Percentiles rank a stretch among this genome's conserved stretches.
Evolutionary conservation across 2,113 vertebrate genomes (phyloP).

Genomic region (Peucedramus taeniatus): DNA sequence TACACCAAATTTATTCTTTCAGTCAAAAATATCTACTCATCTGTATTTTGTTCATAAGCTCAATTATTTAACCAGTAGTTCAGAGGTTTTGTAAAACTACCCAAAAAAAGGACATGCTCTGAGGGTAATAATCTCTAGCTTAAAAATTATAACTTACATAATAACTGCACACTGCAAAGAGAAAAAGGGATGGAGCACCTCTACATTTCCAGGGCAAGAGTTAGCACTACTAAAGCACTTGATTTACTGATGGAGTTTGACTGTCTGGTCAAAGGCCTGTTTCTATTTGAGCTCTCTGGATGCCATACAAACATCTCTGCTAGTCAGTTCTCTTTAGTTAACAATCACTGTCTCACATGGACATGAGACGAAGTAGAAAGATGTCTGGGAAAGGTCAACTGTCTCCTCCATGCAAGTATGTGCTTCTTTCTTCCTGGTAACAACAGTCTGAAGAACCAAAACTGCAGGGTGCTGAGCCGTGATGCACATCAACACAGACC

Average conservation of each 20-base stretch:
- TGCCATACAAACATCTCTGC: background rate
- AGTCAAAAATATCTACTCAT: background rate
- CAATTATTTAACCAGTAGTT: background rate
- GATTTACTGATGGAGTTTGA: background rate
- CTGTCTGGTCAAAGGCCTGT: background rate
- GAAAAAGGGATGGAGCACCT: background rate
- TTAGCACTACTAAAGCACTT: background rate
- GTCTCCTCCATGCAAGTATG: background rate
- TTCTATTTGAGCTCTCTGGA: background rate
- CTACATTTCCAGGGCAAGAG: background rate
- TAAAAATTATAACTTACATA: background rate
- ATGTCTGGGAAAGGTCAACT: background rate
- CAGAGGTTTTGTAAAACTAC: background rate
- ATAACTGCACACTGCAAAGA: background rate
- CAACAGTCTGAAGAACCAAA: background rate
- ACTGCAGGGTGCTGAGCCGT: background rate
- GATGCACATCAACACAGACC: background rate
- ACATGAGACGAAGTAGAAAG: background rate
- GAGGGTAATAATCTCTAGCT: background rate
- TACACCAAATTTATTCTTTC: background rate
- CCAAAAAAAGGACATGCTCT: background rate
- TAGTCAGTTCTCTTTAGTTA: background rate
- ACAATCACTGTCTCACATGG: too few relatives aligned
- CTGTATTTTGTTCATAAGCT: background rate
- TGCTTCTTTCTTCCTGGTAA: background rate